Evolutionary conservation across 2,113 vertebrate species (phyloP), one percentile per base, ranked within the genome.

Genomic region (Naja naja): DNA sequence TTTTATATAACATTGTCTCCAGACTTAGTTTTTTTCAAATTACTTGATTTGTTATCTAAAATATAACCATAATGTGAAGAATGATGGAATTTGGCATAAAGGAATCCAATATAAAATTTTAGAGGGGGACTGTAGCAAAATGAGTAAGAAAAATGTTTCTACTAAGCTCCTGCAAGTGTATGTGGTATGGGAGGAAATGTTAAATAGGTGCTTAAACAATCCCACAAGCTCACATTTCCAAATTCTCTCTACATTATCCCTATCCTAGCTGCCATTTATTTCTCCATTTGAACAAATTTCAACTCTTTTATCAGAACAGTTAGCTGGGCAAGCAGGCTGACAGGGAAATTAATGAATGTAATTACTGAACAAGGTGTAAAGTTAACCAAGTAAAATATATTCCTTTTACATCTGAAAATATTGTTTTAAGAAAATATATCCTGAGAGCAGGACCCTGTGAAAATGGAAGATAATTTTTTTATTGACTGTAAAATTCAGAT

Each of bases 391-490:
- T 81, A 81, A 81, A 81, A 81, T 81, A 43, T 43, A 81, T 18
- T 39, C 23, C 58, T 18, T 52, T 88, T n/a, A 53, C 55, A 54
- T 34, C 16, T 69, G 30, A 88, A 88, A 88, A 18, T 49, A 85
- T 39, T 4, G 30, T 39, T n/a, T 60, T n/a, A 88, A 34, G 30
- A 92, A 89, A 91, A 56, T 81, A 91, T 94, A 91, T 91, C 89
- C 88, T 91, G 39, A 94, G 87, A 39, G 56, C 54, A 89, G 53
- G 3, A 91, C 43, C 23, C 58, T 74, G 58, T 55, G 90, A 90
- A 89, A 93, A 94, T 55, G 47, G 30, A 60, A 74, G 93, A 94
- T 93, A 94, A 95, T 96, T 94, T 34, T 49, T 58, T 89, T 22
- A 11, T 3, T 94, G 89, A 92, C 49, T 96, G 94, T 94, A 39